phyloP scores from a whole-genome alignment of 2,113 vertebrate genomes.

The Oryzias celebensis region DNA sequence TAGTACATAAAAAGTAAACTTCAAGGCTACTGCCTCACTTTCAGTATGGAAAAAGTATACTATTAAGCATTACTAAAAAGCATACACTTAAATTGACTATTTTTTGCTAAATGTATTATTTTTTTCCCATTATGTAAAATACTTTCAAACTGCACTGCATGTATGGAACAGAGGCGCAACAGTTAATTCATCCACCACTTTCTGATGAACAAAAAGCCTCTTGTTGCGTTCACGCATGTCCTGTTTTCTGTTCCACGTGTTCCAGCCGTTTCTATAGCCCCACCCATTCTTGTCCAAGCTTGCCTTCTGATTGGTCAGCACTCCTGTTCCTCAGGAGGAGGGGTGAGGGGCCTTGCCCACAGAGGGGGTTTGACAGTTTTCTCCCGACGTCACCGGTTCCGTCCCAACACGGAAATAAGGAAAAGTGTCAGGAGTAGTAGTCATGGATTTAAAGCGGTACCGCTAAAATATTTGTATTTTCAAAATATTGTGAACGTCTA shows the following conservation, averaged over 20 bases:
- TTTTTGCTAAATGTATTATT: background rate
- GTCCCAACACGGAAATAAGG: conserved; percentile 77
- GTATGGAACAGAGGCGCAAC: conserved; percentile 1
- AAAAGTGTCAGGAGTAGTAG: conserved; percentile 23
- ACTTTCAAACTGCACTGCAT: background rate
- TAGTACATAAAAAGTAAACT: too few species aligned
- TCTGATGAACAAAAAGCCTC: conserved; percentile 58
- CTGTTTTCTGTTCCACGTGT: conserved; percentile 73
- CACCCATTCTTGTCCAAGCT: conserved; percentile 16
- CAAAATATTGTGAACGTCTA: background rate
- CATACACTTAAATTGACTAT: too few species aligned
- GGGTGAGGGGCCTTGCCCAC: background rate
- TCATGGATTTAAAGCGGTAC: conserved; percentile 16
- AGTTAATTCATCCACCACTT: conserved; percentile 51
- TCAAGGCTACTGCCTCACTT: too few species aligned
- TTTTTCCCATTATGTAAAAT: background rate
- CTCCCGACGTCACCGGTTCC: conserved; percentile 63
- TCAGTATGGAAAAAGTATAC: too few species aligned
- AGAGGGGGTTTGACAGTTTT: conserved; percentile 6
- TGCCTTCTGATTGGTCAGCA: conserved; percentile 46
- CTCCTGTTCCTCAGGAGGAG: conserved; percentile 28
- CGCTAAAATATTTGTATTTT: background rate
- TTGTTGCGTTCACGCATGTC: conserved; percentile 30
- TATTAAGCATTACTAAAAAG: too few species aligned
- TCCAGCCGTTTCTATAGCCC: conserved; percentile 63